Evolutionary conservation across 2,113 vertebrate species (phyloP), one percentile per base, ranked within the genome.

Genomic region (Brachionichthys hirsutus): DNA sequence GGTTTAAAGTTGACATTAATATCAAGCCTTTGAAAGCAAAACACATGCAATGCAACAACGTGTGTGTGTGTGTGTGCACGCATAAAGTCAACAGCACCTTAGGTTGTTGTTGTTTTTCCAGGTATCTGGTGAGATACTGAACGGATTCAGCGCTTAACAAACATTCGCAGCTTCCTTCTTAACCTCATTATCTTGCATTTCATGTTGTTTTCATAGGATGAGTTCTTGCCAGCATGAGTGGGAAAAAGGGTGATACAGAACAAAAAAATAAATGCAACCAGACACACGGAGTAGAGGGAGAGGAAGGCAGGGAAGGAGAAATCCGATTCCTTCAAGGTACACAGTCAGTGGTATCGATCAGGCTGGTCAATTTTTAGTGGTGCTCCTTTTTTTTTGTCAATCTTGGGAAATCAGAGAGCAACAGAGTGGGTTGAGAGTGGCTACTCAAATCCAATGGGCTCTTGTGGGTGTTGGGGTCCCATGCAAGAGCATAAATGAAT

Each of bases 301-400:
- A 34, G 16, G n/a, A 17, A 14, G 54, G 47, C 12, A 18, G 56
- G 59, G 59, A 70, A 77, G 40, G 59, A 69, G 71, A 65, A 83
- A 87, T 91, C 72, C 62, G 36, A 80, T 91, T 89, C 87, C 89
- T 78, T 46, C 45, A 55, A 70, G 75, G 82, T 82, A 70, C 51
- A 74, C 77, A 83, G 67, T 82, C 83, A 82, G 66, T 63, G 57
- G 41, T 84, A 89, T 90, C 88, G 89, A 89, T 81, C 83, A 75
- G 59, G 63, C 64, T 41, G 67, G 73, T 67, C 65, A 56, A 67
- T 78, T 75, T 81, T 80, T 87, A 83, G 81, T 81, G 51, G 80
- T 68, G 77, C 70, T 77, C 75, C 77, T 75, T 87, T 85, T 75
- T 87, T 85, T 85, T 82, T 83, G 80, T 90, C 87, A 91, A 87